Conservation (phyloP, 2,113 vertebrate genomes). For the Microtus ochrogaster region DNA sequence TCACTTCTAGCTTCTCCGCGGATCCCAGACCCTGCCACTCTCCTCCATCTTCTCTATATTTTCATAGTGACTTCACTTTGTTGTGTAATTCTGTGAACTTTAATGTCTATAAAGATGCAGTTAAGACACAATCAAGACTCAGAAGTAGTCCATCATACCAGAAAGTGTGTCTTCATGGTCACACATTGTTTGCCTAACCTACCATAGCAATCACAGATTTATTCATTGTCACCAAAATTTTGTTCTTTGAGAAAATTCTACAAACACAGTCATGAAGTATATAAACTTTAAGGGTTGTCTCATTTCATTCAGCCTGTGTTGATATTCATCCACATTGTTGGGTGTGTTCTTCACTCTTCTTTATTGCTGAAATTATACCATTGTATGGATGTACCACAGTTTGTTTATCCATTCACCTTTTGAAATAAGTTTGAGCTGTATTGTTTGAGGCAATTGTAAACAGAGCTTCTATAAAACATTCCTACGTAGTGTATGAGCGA, state of each 20-base stretch:
- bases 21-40: rapidly evolving
- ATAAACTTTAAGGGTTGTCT: not conserved
- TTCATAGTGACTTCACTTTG: not conserved
- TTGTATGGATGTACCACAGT: constrained; percentile 24
- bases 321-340: not conserved
- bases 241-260: not conserved
- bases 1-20: not conserved
- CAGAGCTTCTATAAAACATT: not conserved
- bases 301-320: not conserved
- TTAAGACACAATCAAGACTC: not conserved
- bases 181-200: not conserved
- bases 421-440: constrained; percentile 6
- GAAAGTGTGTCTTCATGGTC: not conserved
- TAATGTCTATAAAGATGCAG: not conserved
- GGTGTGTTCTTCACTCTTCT: not conserved
- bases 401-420: constrained; percentile 17
- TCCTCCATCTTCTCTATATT: not conserved
- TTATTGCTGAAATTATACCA: constrained; percentile 40
- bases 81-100: not conserved
- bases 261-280: not conserved
- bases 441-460: constrained; percentile 8
- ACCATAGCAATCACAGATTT: not conserved
- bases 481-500: not conserved
- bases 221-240: not conserved
- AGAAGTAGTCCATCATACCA: no score